Percentiles rank a stretch among this genome's conserved stretches.
These are phyloP conservation scores for Andricus curvator DNA, from an alignment of 2,888 invertebrate species.

Conservation along the genomic window DNA sequence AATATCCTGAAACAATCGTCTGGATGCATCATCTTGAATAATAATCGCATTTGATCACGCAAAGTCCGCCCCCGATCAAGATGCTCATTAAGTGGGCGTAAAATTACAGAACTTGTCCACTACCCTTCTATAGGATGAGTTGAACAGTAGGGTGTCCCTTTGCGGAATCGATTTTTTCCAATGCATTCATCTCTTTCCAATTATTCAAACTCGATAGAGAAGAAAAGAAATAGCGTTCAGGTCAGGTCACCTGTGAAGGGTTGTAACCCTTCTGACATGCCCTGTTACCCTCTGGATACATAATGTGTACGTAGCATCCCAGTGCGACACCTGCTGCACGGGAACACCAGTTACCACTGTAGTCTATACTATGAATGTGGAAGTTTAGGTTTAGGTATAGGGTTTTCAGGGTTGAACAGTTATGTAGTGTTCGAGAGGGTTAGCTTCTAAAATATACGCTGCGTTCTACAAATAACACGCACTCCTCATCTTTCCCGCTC, in stretches of 20 bases:
- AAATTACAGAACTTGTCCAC: conserved; percentile 17
- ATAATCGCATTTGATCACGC: background rate
- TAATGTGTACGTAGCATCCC: conserved; percentile 43
- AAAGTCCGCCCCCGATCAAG: conserved; percentile 27
- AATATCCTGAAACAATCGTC: conserved; percentile 14
- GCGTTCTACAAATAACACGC: conserved; percentile 18
- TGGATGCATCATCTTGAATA: conserved; percentile 27
- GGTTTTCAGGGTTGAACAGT: conserved; percentile 6
- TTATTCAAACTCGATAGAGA: background rate
- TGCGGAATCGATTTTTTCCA: conserved; percentile 9
- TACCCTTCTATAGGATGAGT: background rate
- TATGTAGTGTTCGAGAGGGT: conserved; percentile 19
- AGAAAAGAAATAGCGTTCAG: conserved; percentile 37
- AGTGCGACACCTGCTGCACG: conserved; percentile 48
- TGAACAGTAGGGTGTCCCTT: background rate
- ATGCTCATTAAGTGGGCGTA: conserved; percentile 28
- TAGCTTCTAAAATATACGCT: conserved; percentile 6
- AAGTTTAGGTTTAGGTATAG: background rate
- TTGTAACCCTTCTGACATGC: conserved; percentile 61
- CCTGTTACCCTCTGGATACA: conserved; percentile 49
- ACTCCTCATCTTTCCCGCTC: conserved; percentile 19
- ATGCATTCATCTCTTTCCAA: conserved; percentile 6
- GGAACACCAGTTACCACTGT: conserved; percentile 50
- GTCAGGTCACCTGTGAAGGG: conserved; percentile 69
- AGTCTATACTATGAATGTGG: background rate